Base-by-base conservation (phyloP, 2,888 invertebrate species). In the Brenthis hecate region DNA sequence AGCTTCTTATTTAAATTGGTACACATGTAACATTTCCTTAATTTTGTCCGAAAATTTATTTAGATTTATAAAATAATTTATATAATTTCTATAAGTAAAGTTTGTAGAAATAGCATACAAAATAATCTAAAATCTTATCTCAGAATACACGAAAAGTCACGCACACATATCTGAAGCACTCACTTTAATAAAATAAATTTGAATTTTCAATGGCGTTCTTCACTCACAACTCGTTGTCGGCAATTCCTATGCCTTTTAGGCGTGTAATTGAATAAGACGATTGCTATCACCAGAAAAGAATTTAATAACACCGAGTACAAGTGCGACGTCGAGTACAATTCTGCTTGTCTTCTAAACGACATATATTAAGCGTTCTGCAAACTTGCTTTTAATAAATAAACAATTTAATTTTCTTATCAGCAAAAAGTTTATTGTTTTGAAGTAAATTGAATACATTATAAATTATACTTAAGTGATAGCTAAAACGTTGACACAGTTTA, bases 201-300 rank as follows among this genome's bases (percentile, higher is more conserved):
- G 81, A 78, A 84, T 86, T 86, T 86, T 85, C 85, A 85, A 88
- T 85, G 84, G 82, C 80, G 78, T 86, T 76, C 68, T 80, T 77
- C 81, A 78, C 81, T 82, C 80, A 79, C 78, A 79, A 85, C 83
- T 86, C 85, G 88, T 89, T 89, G 89, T 86, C 85, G 87, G 82
- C 85, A 82, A 85, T 88, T 88, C 83, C 83, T 83, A 86, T 85
- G 86, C 86, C 84, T 85, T 85, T 87, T 87, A 84, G 84, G 83
- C 85, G 82, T 85, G 88, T 89, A 90, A 91, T 91, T 90, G 87
- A 89, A 89, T 88, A 83, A 87, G 85, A 86, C 86, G 87, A 89
- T 89, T 88, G 88, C 86, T 86, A 89, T 88, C 85, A 83, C 83
- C 81, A 83, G 83, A 83, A 89, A 90, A 88, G 87, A 91, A 92